Evolutionary conservation across 2,888 invertebrate genomes (phyloP), one percentile per base, ranked within the genome.

Genomic region (Myopa tessellatipennis): DNA sequence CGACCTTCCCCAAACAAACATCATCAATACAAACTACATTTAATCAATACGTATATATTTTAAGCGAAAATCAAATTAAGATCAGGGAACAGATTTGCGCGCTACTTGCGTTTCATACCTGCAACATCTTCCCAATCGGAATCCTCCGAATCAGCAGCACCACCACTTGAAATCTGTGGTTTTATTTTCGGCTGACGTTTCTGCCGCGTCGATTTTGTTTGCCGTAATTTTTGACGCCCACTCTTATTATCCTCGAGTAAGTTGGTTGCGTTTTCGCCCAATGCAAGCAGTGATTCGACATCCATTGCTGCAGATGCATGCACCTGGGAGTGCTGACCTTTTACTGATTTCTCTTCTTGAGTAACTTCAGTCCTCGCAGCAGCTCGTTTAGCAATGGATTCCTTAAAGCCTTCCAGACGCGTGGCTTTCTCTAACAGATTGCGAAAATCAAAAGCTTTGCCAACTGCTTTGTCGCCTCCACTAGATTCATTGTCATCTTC

Each of bases 121-220:
- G 93, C 92, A 72, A 95, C 94, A 90, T 95, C 95, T 86, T 95
- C 94, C 92, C 93, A 94, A 85, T 93, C 93, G 74, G 92, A 90
- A 83, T 94, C 94, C 74, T 87, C 87, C 18, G 88, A 83, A 50
- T 83, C 87, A 4, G 93, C 93, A 70, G 92, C 92, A 74, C 86
- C 87, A 34, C 82, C 80, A 61, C 85, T 83, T 26, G 87, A 85
- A 61, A 87, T 87, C 52, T 86, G 82, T 34, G 87, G 85, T 67
- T 87, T 85, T 34, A 87, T 85, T 81, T 87, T 88, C 0, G 85
- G 85, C 70, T 87, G 87, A 12, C 87, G 84, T 77, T 88, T 87
- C 14, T 87, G 83, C 45, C 85, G 83, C 45, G 87, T 87, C 74
- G 85, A 84, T 79, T 85, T 86, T 60, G 85, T 86, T 82, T 88